These are phyloP conservation scores for Lymantria monacha DNA, from an alignment of 2,888 invertebrate species.

Conservation along the genomic window DNA sequence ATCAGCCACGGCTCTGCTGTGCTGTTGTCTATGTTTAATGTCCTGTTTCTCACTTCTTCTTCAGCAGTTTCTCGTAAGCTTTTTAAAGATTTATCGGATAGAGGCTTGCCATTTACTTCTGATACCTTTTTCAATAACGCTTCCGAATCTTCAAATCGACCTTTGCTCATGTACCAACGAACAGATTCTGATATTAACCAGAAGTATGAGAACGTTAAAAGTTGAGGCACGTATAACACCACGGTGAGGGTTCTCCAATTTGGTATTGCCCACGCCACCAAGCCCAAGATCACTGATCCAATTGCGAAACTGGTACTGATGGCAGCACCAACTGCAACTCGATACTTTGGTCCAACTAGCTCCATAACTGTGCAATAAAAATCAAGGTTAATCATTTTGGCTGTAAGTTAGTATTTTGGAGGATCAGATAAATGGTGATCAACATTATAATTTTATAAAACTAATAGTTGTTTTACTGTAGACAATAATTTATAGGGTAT, in stretches of 20 bases:
- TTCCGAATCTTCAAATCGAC: constrained; percentile 77
- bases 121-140: constrained; percentile 69
- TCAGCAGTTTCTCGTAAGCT: constrained; percentile 42
- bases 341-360: constrained; percentile 3
- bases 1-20: constrained; percentile 49
- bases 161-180: constrained; percentile 88
- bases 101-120: constrained; percentile 72
- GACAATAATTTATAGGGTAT: too few relatives aligned
- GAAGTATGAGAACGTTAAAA: constrained; percentile 84
- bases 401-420: too few relatives aligned
- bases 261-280: constrained; percentile 85
- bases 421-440: too few relatives aligned
- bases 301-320: constrained; percentile 86
- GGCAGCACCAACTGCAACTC: constrained; percentile 86
- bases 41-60: constrained; percentile 38
- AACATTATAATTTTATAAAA: too few relatives aligned
- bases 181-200: constrained; percentile 87
- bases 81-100: constrained; percentile 52
- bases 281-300: constrained; percentile 85
- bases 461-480: too few relatives aligned
- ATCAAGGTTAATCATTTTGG: neutral
- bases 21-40: constrained; percentile 1
- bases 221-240: constrained; percentile 85
- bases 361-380: constrained; percentile 3
- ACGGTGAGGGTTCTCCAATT: constrained; percentile 86